A percentile compares a stretch with the other conserved stretches of the same genome.
phyloP scores from a whole-genome alignment of 2,113 vertebrate species.

The Larimichthys crocea region DNA sequence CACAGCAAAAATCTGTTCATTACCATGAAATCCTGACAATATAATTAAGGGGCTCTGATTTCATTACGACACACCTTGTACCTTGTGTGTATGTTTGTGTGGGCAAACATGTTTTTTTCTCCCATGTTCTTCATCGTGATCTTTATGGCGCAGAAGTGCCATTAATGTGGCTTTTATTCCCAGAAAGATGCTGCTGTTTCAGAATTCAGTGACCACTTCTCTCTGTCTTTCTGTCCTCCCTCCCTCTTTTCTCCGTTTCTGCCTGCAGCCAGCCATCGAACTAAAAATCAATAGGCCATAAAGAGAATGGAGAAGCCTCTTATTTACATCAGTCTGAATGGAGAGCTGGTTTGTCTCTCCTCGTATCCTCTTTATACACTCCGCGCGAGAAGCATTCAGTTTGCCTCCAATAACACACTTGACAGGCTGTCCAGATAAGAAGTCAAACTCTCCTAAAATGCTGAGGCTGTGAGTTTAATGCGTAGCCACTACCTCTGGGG shows the following conservation, averaged over 20 bases:
- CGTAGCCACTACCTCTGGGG: constrained; percentile 24
- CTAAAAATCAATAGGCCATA: constrained; percentile 78
- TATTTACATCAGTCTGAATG: constrained; percentile 74
- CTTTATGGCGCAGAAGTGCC: not conserved
- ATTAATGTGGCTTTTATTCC: constrained; percentile 27
- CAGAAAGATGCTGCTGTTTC: constrained; percentile 44
- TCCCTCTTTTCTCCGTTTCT: constrained; percentile 16
- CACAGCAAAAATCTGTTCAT: constrained; percentile 4
- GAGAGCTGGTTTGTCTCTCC: constrained; percentile 59
- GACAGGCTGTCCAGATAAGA: constrained; percentile 60
- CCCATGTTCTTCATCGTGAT: not conserved
- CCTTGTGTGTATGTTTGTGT: not conserved
- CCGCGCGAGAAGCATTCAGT: constrained; percentile 46
- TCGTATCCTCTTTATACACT: constrained; percentile 54
- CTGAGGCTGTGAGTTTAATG: constrained; percentile 41
- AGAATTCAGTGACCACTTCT: constrained; percentile 15
- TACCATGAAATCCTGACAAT: constrained; percentile 15
- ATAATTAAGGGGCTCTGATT: constrained; percentile 15
- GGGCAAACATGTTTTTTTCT: not conserved
- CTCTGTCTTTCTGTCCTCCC: constrained; percentile 24
- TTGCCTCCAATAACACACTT: constrained; percentile 54
- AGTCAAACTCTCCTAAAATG: constrained; percentile 58
- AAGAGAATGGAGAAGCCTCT: constrained; percentile 67
- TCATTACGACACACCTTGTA: not conserved
- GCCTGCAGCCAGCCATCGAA: constrained; percentile 53